A percentile compares a stretch with the other conserved stretches of the same genome.
Conservation (phyloP, 2,797 vertebrate species). For the Capromys pilorides region DNA sequence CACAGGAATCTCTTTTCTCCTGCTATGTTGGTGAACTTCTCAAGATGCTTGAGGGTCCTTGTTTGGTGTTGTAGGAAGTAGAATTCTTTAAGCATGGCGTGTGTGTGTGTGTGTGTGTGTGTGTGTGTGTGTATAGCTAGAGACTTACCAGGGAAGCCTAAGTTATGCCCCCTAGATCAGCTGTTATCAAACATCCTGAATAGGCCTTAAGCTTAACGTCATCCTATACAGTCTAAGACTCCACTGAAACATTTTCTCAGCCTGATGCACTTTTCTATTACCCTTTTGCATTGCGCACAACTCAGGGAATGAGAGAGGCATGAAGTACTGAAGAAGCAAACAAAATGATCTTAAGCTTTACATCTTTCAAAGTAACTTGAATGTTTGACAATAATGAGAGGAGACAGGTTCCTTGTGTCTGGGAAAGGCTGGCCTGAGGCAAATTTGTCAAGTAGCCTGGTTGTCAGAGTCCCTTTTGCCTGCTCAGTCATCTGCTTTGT, state of each 20-base stretch:
- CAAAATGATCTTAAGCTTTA: slow-evolving; percentile 46
- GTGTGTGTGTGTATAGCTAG: neutral
- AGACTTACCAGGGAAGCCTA: neutral
- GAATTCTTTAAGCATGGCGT: neutral
- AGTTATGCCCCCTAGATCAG: neutral
- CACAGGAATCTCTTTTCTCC: neutral
- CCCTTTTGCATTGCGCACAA: neutral
- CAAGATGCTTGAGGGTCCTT: neutral
- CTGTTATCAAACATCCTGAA: neutral
- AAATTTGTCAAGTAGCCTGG: slow-evolving; percentile 29
- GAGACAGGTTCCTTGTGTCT: slow-evolving; percentile 5
- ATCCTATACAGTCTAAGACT: neutral
- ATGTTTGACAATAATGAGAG: slow-evolving; percentile 46
- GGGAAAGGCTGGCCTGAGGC: slow-evolving; percentile 48
- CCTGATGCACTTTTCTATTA: neutral
- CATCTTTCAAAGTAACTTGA: slow-evolving; percentile 42
- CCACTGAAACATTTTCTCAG: neutral
- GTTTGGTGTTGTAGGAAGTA: neutral
- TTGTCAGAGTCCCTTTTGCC: slow-evolving; percentile 27
- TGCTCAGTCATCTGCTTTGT: slow-evolving; percentile 18
- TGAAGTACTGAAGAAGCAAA: neutral
- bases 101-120: neutral
- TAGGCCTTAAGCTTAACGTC: neutral
- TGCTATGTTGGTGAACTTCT: neutral
- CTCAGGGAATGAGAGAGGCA: neutral